phyloP scores from a whole-genome alignment of 2,113 vertebrate genomes.

The Aleadryas rufinucha region DNA sequence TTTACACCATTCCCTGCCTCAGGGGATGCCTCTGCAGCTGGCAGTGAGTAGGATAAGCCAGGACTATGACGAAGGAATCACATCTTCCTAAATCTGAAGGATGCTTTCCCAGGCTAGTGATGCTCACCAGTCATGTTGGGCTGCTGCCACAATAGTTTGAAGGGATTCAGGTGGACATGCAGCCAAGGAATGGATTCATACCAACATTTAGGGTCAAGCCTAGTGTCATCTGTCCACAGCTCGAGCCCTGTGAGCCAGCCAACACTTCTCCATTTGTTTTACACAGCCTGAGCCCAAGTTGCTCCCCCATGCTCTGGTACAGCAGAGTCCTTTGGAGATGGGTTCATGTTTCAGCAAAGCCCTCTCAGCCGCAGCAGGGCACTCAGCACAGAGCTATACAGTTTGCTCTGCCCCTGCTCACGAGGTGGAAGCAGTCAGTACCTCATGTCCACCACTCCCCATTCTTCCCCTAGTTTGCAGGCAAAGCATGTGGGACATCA shows the following conservation, averaged over 20 bases:
- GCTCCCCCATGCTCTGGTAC: neutral
- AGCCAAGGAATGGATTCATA: neutral
- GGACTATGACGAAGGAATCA: neutral
- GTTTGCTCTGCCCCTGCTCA: neutral
- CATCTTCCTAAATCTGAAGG: neutral
- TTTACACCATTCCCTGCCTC: neutral
- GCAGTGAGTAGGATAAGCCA: neutral
- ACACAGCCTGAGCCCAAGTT: neutral
- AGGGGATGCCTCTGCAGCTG: neutral
- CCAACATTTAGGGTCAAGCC: neutral
- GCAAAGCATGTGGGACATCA: neutral
- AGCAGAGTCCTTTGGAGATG: neutral
- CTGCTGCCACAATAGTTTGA: neutral
- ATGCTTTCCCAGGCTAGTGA: neutral
- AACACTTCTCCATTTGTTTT: neutral
- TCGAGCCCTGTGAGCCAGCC: neutral
- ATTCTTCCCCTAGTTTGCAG: neutral
- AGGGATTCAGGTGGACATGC: neutral
- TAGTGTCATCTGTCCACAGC: neutral
- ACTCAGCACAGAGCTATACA: neutral
- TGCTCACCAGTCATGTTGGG: neutral
- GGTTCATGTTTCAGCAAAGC: neutral
- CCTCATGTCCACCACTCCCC: neutral
- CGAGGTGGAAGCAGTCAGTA: neutral
- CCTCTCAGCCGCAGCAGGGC: neutral